Conservation (phyloP, 1,140 invertebrate species). For the Brachionus rotundiformis region DNA sequence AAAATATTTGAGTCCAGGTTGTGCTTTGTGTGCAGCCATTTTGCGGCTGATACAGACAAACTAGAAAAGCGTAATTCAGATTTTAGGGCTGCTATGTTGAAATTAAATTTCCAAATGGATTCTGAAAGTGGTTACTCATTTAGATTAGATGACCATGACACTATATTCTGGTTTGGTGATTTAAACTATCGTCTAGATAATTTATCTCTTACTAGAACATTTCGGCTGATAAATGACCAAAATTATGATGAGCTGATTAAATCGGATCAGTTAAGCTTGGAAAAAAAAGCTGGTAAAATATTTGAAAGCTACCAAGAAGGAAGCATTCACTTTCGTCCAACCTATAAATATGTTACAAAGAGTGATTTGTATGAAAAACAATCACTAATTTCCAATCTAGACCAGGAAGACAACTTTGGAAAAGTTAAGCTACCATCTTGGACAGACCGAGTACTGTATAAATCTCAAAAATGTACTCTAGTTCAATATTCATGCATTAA, state of each 20-base stretch:
- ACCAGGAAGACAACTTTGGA: slow-evolving; percentile 80
- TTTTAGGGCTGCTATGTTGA: slow-evolving; percentile 65
- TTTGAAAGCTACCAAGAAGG: slow-evolving; percentile 87
- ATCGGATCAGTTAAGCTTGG: slow-evolving; percentile 81
- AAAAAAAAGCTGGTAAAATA: slow-evolving; percentile 67
- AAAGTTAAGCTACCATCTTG: slow-evolving; percentile 46
- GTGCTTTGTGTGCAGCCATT: slow-evolving; percentile 97
- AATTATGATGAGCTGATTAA: slow-evolving; percentile 78
- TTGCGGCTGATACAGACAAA: slow-evolving; percentile 78
- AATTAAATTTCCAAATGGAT: slow-evolving; percentile 28
- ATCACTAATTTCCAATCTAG: slow-evolving; percentile 83
- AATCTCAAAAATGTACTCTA: background rate
- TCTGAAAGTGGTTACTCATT: slow-evolving; percentile 67
- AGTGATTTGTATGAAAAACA: slow-evolving; percentile 88
- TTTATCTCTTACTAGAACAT: slow-evolving; percentile 78
- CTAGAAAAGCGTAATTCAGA: slow-evolving; percentile 35
- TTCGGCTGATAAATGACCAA: slow-evolving; percentile 76
- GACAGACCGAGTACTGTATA: slow-evolving; percentile 46
- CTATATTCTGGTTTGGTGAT: slow-evolving; percentile 98
- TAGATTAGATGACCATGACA: slow-evolving; percentile 85
- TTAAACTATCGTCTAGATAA: slow-evolving; percentile 98
- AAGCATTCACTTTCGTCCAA: slow-evolving; percentile 84
- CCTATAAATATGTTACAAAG: slow-evolving; percentile 95
- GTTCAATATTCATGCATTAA: slow-evolving; percentile 41
- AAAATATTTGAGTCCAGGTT: slow-evolving; percentile 86